These are phyloP conservation scores for Numida meleagris DNA, from an alignment of 2,113 vertebrate genomes.

Conservation along the genomic window DNA sequence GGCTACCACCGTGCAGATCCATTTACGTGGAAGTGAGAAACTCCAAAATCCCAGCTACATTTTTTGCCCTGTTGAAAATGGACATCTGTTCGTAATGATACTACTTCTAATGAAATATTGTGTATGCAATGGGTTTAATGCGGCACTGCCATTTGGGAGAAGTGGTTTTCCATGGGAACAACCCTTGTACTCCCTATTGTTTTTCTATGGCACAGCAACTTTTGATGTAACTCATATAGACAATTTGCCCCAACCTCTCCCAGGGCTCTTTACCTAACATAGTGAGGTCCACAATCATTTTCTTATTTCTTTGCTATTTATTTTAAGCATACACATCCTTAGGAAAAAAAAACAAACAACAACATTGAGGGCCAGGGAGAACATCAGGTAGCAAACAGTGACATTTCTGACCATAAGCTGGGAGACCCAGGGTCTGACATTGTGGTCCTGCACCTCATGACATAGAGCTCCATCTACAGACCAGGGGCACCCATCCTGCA, in stretches of 20 bases:
- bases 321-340: background rate
- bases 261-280: conserved; percentile 33
- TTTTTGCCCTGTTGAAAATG: conserved; percentile 58
- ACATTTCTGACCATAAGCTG: background rate
- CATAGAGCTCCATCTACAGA: conserved; percentile 54
- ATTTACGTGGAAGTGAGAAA: conserved; percentile 72
- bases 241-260: conserved; percentile 26
- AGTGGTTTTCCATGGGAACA: conserved; percentile 47
- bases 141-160: conserved; percentile 54
- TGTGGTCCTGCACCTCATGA: background rate
- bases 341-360: background rate
- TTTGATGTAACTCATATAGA: conserved; percentile 26
- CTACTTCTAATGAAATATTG: conserved; percentile 71
- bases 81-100: conserved; percentile 70
- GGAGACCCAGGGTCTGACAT: background rate
- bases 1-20: conserved; percentile 51
- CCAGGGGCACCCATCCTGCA: background rate
- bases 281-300: background rate
- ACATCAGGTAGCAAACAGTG: background rate
- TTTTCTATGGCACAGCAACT: conserved; percentile 55
- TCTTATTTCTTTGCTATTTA: background rate
- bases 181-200: conserved; percentile 33
- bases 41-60: conserved; percentile 68
- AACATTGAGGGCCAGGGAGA: background rate
- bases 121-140: conserved; percentile 63